Base-by-base conservation (phyloP, 1,140 invertebrate species). In the Saccostrea echinata region DNA sequence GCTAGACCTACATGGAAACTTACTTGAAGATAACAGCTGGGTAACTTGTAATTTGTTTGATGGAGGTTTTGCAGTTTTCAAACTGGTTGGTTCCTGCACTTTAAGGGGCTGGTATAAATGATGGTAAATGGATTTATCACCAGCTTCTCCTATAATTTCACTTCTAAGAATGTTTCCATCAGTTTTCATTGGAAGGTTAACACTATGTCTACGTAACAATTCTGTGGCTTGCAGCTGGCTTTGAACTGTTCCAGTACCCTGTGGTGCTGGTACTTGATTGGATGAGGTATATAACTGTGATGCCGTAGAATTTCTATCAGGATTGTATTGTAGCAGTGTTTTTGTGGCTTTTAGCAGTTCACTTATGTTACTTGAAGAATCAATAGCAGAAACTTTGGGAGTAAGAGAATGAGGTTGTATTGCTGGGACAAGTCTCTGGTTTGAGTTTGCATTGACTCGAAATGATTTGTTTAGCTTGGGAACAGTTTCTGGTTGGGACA, bases 281-380 rank as follows among this genome's bases (percentile, higher is more conserved):
- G 35, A 21, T 52, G 35, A 52, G 35, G 81, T 51, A 53, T 83
- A 83, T 24, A 35, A 52, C 18, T 27, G 11, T 83, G 81, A 83
- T n/a, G 35, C 21, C n/a, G 81, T 9, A 12, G 51, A 21, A 53
- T n/a, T 83, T 24, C 35, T 83, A 24, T 83, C 43, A 0, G 81
- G 81, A 35, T 51, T 52, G 24, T 27, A 52, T 52, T 83, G 76
- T 4, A 68, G 85, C 43, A 86, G 43, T n/a, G 52, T 53, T n/a
- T 80, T 86, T 86, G 85, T 86, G 27, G 85, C 85, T 80, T 86
- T 76, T 53, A 86, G 53, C 12, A 86, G 71, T 80, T 86, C 85
- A 71, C 64, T 71, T 71, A 86, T 86, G 84, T 68, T 85, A 24
- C 81, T 83, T 12, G 35, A 51, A n/a, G 35, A 52, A 27, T 53